Conservation (phyloP, 2,113 vertebrate species). For the Sorex fumeus region DNA sequence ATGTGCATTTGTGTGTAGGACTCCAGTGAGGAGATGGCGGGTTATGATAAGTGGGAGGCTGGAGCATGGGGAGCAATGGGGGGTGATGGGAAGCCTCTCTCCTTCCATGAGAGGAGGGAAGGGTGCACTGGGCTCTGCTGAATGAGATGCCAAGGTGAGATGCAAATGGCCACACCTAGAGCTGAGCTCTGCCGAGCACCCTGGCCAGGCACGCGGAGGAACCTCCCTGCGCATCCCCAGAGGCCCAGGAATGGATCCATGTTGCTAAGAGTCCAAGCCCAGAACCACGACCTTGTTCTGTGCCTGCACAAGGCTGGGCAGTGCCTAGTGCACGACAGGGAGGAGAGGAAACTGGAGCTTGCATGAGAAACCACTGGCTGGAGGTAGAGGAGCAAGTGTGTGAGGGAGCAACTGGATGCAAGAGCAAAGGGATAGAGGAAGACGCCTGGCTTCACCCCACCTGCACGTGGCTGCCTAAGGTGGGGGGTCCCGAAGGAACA, state of each 20-base stretch:
- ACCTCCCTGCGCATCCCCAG: no score
- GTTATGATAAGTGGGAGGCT: neutral
- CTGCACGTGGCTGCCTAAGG: neutral
- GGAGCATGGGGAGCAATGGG: no score
- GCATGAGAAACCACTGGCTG: neutral
- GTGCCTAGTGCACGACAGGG: neutral
- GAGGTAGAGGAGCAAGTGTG: neutral
- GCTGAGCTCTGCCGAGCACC: neutral
- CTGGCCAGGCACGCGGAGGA: neutral
- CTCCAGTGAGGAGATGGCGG: neutral
- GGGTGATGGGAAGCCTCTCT: neutral
- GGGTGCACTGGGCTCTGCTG: neutral
- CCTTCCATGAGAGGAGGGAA: neutral
- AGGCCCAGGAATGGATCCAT: no score
- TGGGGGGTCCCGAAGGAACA: no score
- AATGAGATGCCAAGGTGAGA: neutral
- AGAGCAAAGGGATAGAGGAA: neutral
- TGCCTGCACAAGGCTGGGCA: neutral
- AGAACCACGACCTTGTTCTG: no score
- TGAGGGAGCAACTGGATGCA: neutral
- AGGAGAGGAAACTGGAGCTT: neutral
- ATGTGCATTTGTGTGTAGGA: rapidly evolving
- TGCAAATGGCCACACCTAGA: rapidly evolving
- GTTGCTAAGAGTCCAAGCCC: rapidly evolving
- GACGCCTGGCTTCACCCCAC: no score